These are phyloP conservation scores for Drosophila miranda DNA, from an alignment of 1,140 invertebrate species.

Conservation along the genomic window DNA sequence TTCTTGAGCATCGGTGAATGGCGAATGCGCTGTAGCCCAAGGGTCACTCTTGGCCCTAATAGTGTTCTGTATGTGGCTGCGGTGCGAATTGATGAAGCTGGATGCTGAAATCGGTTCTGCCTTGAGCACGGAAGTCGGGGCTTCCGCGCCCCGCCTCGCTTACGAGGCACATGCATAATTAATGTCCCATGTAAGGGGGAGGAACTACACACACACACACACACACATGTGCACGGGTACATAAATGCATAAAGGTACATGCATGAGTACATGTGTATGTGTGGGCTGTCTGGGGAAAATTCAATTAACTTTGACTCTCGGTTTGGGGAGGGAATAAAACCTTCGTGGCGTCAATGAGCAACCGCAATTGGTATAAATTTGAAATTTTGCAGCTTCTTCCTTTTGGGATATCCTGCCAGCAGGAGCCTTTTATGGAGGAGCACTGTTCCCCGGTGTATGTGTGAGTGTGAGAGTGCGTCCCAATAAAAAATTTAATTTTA, in stretches of 20 bases:
- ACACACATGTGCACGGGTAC: neutral
- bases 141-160: neutral
- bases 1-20: no score
- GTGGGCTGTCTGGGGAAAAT: conserved; percentile 23
- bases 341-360: conserved; percentile 39
- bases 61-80: neutral
- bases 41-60: no score
- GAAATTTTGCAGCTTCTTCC: conserved; percentile 38
- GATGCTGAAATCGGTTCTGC: neutral
- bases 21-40: no score
- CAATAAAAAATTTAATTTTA: conserved; percentile 73
- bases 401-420: neutral
- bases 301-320: conserved; percentile 41
- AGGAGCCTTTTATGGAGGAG: conserved; percentile 11
- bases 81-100: neutral
- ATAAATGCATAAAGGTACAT: neutral
- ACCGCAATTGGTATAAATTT: conserved; percentile 57
- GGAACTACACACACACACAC: neutral
- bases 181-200: conserved; percentile 6
- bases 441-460: neutral
- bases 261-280: neutral
- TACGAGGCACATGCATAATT: conserved; percentile 31
- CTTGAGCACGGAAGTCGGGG: neutral
- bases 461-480: neutral
- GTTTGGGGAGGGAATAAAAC: neutral